These are phyloP conservation scores for Petaurus breviceps DNA, from an alignment of 2,113 vertebrate genomes.

Conservation along the genomic window DNA sequence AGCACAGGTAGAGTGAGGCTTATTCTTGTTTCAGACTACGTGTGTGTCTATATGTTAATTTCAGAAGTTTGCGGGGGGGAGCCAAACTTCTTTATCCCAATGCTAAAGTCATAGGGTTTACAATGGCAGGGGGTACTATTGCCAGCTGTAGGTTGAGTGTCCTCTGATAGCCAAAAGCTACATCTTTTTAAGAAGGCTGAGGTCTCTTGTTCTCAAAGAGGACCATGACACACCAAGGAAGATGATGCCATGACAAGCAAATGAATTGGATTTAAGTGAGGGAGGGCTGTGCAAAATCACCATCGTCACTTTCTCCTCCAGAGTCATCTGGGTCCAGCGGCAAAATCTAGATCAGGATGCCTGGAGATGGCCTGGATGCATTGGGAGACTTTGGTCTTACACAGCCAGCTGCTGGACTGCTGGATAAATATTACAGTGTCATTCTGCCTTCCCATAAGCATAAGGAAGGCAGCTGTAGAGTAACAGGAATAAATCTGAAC, in stretches of 20 bases:
- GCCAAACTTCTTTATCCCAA: background rate
- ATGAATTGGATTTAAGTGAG: too few species aligned
- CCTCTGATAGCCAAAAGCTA: background rate
- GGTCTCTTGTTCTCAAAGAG: too few species aligned
- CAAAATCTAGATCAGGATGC: too few species aligned
- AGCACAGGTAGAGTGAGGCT: background rate
- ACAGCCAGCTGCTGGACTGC: too few species aligned
- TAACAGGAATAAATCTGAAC: background rate
- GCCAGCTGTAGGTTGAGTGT: background rate
- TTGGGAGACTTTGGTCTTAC: too few species aligned
- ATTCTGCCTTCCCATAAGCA: background rate
- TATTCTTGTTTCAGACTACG: background rate
- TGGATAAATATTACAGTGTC: background rate
- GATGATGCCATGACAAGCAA: too few species aligned
- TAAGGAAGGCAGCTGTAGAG: background rate
- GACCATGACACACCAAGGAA: too few species aligned
- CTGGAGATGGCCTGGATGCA: too few species aligned
- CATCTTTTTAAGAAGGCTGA: background rate
- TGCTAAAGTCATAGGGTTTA: background rate
- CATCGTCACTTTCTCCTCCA: too few species aligned
- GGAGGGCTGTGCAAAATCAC: too few species aligned
- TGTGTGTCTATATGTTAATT: background rate
- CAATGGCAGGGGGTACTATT: too few species aligned
- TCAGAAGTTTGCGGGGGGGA: background rate
- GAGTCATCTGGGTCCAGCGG: too few species aligned